Percentiles rank a stretch among this genome's conserved stretches.
These are phyloP conservation scores for Eledone cirrhosa DNA, from an alignment of 2,888 invertebrate species.

Conservation along the genomic window DNA sequence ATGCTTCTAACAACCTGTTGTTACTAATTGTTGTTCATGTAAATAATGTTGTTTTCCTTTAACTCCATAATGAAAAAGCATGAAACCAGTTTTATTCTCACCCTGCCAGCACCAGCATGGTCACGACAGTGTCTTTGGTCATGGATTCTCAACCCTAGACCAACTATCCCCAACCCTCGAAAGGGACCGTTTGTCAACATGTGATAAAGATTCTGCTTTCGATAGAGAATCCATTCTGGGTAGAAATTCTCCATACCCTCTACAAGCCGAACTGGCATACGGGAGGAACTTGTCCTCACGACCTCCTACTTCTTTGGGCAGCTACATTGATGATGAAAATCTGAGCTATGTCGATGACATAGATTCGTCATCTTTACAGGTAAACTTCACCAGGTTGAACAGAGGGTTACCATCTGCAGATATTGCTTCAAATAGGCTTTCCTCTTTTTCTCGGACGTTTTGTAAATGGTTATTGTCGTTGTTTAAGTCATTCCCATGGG, in stretches of 20 bases:
- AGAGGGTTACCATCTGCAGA: neutral
- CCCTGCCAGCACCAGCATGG: conserved; percentile 17
- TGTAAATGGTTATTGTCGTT: too few relatives aligned
- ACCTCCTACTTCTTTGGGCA: conserved; percentile 8
- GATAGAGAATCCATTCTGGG: conserved; percentile 22
- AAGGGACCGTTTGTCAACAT: conserved; percentile 12
- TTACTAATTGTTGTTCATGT: too few relatives aligned
- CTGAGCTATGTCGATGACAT: conserved; percentile 20
- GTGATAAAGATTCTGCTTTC: conserved; percentile 14
- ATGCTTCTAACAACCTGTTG: too few relatives aligned
- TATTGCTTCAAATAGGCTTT: too few relatives aligned
- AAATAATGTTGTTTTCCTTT: too few relatives aligned
- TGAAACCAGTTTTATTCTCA: too few relatives aligned
- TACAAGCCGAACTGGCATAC: neutral
- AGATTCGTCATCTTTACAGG: conserved; percentile 11
- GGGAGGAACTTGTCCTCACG: neutral
- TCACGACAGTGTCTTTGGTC: conserved; percentile 30
- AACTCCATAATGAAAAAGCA: too few relatives aligned
- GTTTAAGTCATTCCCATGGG: too few relatives aligned
- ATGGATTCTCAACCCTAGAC: conserved; percentile 45
- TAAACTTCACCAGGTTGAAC: neutral
- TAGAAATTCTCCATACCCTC: conserved; percentile 16
- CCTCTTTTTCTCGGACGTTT: too few relatives aligned
- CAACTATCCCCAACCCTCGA: conserved; percentile 10
- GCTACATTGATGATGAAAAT: conserved; percentile 16